Base-by-base conservation (phyloP, 2,113 vertebrate genomes). In the Pionites leucogaster region DNA sequence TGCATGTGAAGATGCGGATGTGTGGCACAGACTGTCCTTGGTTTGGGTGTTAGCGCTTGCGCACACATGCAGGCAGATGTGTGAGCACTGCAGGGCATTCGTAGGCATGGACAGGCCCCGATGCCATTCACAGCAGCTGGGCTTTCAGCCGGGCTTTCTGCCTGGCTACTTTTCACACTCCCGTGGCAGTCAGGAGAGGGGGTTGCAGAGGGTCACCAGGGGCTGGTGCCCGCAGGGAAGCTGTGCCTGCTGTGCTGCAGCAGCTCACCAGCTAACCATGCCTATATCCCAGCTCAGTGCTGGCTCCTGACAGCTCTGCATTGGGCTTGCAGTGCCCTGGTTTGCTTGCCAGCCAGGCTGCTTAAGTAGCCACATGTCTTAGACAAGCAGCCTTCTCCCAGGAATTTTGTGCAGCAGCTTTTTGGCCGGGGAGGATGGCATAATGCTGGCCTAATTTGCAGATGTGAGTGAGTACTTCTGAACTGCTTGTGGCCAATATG, bases 181-280 rank as follows among this genome's bases (percentile, higher is more conserved):
- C 44, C 0, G 0, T 3, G 7, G 59, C 7, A 8, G 55, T 69
- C 10, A 3, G 50, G 13, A 18, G 17, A 42, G 52, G 24, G 29
- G 10, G 22, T 28, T 62, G 28, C 1, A 1, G 49, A 44, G 14
- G 17, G 18, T 62, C 63, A 72, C 53, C 4, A 35, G 63, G 27
- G 35, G 18, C 53, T 69, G 67, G 41, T 72, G 53, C 33, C 63
- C 50, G 28, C 20, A 79, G 16, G 18, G 39, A 69, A 41, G 25
- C 55, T 78, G 20, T 55, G 22, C 27, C 37, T 62, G 25, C 27
- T 37, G 9, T 68, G 62, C 42, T 8, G 4, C n/a, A 31, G 31
- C 35, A 85, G 33, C 39, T 94, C 1, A 2, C 20, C 68, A 33
- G 52, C n/a, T 70, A 35, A 39, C 1, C 11, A 2, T 10, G 42